Conservation (phyloP, 35 echinoderm and acorn worm species). For the Patiria miniata region DNA sequence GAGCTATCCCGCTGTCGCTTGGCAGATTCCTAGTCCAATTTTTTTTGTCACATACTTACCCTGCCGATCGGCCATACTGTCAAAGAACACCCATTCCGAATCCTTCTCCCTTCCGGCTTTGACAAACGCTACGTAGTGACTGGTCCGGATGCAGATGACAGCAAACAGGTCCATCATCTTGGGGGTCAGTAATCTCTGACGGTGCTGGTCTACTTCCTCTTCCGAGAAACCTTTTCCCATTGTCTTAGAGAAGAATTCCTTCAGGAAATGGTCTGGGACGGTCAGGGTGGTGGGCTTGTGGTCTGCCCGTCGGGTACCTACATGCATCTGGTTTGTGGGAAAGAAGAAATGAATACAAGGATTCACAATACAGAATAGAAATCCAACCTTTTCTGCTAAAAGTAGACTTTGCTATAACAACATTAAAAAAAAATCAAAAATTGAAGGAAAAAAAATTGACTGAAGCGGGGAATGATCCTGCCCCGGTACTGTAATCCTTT, state of each 20-base stretch:
- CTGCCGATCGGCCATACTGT: conserved; percentile 96
- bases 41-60: no score
- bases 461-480: no score
- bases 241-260: neutral
- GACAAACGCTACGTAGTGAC: conserved; percentile 97
- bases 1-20: no score
- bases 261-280: neutral
- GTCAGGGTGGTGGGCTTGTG: neutral
- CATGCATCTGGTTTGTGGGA: neutral
- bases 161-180: conserved; percentile 91
- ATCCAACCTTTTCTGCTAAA: no score
- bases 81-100: conserved; percentile 94
- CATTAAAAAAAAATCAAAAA: no score
- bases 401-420: no score
- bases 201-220: neutral
- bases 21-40: no score
- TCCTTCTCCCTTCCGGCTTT: conserved; percentile 59
- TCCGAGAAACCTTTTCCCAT: neutral
- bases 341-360: neutral
- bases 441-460: no score
- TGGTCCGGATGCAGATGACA: conserved; percentile 92
- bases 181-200: neutral
- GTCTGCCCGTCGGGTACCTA: neutral
- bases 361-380: no score
- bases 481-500: no score